A percentile compares a stretch with the other conserved stretches of the same genome.
These are phyloP conservation scores for Tetheella fluctuosa DNA, from an alignment of 2,888 invertebrate genomes.

Conservation along the genomic window DNA sequence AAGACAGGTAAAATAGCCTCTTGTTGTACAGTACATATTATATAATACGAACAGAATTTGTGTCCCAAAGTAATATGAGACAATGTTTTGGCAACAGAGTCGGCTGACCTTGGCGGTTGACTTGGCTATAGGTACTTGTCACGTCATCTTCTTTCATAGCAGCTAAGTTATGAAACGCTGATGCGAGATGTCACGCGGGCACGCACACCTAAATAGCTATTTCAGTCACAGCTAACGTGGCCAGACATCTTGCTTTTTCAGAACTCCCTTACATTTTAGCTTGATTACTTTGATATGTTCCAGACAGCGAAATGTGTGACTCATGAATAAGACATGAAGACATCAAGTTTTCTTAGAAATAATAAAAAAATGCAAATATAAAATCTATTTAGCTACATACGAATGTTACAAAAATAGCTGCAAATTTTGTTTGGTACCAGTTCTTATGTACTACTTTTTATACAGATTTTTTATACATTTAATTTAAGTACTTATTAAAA, in stretches of 20 bases:
- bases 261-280: not conserved
- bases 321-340: not conserved
- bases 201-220: conserved; percentile 55
- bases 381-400: not conserved
- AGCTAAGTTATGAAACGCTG: conserved; percentile 39
- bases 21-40: conserved; percentile 2
- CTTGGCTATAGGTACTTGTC: conserved; percentile 49
- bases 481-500: too few species aligned
- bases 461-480: too few species aligned
- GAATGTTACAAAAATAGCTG: not conserved
- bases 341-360: conserved; percentile 2
- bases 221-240: conserved; percentile 20
- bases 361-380: not conserved
- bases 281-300: conserved; percentile 4
- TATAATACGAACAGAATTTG: conserved; percentile 29
- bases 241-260: conserved; percentile 1
- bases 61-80: conserved; percentile 29
- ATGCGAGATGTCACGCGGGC: conserved; percentile 51
- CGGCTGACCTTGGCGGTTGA: conserved; percentile 38
- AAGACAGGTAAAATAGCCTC: not conserved
- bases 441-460: too few species aligned
- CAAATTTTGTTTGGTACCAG: too few species aligned
- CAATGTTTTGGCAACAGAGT: conserved; percentile 26
- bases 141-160: conserved; percentile 57
- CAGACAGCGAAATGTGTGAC: not conserved